Conservation (phyloP, 2,888 invertebrate species). For the Eulithis prunata region DNA sequence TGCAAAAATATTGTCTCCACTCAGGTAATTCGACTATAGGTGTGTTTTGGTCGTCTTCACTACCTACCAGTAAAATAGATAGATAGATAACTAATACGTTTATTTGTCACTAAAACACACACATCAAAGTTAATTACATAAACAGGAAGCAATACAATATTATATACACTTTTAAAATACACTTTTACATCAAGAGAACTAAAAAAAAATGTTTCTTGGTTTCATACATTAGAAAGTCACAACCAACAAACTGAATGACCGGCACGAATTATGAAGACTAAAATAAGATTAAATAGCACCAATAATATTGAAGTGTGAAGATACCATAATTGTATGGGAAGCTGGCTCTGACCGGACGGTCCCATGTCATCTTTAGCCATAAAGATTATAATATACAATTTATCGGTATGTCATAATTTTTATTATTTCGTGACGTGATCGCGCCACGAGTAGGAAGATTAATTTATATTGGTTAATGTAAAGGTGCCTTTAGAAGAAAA, state of each 20-base stretch:
- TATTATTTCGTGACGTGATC: slow-evolving; percentile 40
- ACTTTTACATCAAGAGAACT: no score
- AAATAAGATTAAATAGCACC: slow-evolving; percentile 13
- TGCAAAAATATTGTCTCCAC: no score
- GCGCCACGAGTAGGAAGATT: slow-evolving; percentile 36
- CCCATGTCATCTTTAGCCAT: slow-evolving; percentile 36
- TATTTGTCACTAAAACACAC: no score
- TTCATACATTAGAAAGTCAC: background rate
- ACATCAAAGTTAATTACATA: no score
- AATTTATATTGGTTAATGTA: slow-evolving; percentile 30
- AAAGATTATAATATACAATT: slow-evolving; percentile 37
- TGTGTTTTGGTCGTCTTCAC: no score
- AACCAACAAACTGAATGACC: background rate
- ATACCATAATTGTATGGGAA: slow-evolving; percentile 22
- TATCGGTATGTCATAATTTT: slow-evolving; percentile 35
- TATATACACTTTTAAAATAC: no score
- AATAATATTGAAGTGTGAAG: slow-evolving; percentile 27
- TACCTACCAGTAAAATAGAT: no score
- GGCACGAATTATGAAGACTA: slow-evolving; percentile 3
- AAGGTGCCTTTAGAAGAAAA: background rate
- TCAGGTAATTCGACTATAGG: no score
- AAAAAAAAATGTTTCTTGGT: no score
- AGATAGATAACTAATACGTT: no score
- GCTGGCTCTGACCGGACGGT: slow-evolving; percentile 15
- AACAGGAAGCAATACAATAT: no score